Percentiles rank a stretch among this genome's conserved stretches.
Evolutionary conservation across 1,140 invertebrate species (phyloP).

Genomic region (Rhopalosiphum maidis): DNA sequence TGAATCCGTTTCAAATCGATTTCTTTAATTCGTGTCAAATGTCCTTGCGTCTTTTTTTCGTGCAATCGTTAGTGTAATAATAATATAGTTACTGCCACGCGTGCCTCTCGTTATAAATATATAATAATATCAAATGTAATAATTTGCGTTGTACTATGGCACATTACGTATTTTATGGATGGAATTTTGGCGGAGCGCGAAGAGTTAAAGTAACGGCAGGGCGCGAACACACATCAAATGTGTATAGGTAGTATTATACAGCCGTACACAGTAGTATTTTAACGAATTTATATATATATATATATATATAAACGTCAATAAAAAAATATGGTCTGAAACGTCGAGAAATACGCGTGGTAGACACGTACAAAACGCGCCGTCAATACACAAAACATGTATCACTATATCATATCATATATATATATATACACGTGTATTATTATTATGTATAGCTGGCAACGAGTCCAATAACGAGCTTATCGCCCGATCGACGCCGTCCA

Average conservation of each 20-base stretch:
- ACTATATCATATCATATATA: not conserved
- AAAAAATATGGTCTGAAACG: not conserved
- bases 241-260: not conserved
- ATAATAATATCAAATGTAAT: not conserved
- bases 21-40: not conserved
- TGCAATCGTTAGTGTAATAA: not conserved
- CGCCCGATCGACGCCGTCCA: not conserved
- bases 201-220: not conserved
- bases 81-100: not conserved
- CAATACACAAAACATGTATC: not conserved
- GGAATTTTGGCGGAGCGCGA: not conserved
- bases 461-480: conserved; percentile 10
- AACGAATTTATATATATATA: not conserved
- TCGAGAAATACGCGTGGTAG: not conserved
- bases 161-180: not conserved
- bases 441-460: not conserved
- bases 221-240: not conserved
- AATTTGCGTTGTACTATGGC: not conserved
- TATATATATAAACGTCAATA: conserved; percentile 1
- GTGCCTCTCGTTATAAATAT: not conserved
- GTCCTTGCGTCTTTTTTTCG: not conserved
- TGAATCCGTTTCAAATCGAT: not conserved
- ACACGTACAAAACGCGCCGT: conserved; percentile 27
- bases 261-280: not conserved
- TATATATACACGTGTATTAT: not conserved